These are phyloP conservation scores for Gambusia yucatana DNA, from an alignment of 2,797 vertebrate genomes.

Conservation along the genomic window DNA sequence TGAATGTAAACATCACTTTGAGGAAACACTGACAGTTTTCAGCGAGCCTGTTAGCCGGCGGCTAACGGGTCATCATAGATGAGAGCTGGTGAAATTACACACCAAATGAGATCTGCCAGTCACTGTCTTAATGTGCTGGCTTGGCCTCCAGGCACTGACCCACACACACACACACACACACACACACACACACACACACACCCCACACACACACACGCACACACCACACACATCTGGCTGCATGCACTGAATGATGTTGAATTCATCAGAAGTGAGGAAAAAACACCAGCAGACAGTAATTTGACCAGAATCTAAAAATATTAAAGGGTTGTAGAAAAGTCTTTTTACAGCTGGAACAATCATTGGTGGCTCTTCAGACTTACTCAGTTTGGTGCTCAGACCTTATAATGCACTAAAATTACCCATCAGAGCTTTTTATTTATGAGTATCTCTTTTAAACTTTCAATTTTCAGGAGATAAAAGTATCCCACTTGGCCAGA, in stretches of 20 bases:
- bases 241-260: conserved; percentile 56
- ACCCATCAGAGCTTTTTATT: conserved; percentile 1
- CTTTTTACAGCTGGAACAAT: conserved; percentile 25
- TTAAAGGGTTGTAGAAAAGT: conserved; percentile 35
- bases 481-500: not conserved
- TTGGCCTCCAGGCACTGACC: conserved; percentile 44
- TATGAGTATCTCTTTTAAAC: conserved; percentile 10
- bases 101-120: conserved; percentile 77
- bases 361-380: conserved; percentile 31
- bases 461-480: conserved; percentile 14
- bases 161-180: conserved; percentile 34
- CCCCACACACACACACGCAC: conserved; percentile 30
- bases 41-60: conserved; percentile 36
- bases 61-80: conserved; percentile 57
- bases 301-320: conserved; percentile 69
- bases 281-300: conserved; percentile 52
- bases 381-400: not conserved
- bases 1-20: conserved; percentile 36
- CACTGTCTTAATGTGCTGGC: conserved; percentile 69
- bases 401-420: not conserved
- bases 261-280: conserved; percentile 48
- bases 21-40: conserved; percentile 32
- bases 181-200: conserved; percentile 27
- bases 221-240: conserved; percentile 11
- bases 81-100: conserved; percentile 73